These are phyloP conservation scores for Willisornis vidua DNA, from an alignment of 2,113 vertebrate species.

Conservation along the genomic window DNA sequence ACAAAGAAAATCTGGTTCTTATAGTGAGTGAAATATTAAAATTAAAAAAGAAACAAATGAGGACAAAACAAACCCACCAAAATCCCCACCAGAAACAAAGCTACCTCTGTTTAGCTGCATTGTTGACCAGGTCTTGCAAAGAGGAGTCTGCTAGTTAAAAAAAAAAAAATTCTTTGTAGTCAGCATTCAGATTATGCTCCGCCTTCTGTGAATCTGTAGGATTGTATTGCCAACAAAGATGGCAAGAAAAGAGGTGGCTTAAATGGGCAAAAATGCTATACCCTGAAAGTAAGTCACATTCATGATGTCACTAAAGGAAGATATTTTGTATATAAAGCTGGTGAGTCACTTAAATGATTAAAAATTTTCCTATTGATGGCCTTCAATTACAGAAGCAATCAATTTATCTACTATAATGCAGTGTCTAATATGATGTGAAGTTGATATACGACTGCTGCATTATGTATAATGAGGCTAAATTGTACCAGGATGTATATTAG, in stretches of 20 bases:
- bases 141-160: neutral
- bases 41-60: neutral
- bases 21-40: neutral
- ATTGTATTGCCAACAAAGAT: neutral
- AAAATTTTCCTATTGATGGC: neutral
- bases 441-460: conserved; percentile 10
- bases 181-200: neutral
- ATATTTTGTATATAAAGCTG: neutral
- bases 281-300: neutral
- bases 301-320: neutral
- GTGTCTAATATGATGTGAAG: conserved; percentile 15
- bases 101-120: neutral
- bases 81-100: neutral
- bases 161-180: neutral
- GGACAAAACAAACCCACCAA: neutral
- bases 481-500: conserved; percentile 29
- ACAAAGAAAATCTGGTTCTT: neutral
- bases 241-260: neutral
- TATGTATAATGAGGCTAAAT: conserved; percentile 45
- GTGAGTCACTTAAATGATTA: conserved; percentile 26
- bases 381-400: conserved; percentile 48
- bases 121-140: neutral
- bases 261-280: neutral
- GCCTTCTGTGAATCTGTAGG: neutral
- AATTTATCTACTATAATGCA: conserved; percentile 26